Percentiles rank a stretch among this genome's conserved stretches.
Conservation (phyloP, 2,888 invertebrate genomes). For the Diarsia brunnea region DNA sequence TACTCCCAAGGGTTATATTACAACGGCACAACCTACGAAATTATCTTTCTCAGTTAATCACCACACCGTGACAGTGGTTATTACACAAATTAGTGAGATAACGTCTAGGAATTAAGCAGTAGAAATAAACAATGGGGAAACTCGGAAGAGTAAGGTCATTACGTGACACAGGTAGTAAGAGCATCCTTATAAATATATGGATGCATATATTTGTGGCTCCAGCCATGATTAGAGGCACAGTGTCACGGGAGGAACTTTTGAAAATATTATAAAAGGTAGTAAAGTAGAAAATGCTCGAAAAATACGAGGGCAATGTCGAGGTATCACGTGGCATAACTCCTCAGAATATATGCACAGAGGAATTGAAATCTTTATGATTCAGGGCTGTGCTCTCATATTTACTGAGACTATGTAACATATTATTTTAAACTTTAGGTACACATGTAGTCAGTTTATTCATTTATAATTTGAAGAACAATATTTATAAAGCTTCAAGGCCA, state of each 20-base stretch:
- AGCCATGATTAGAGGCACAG: conserved; percentile 47
- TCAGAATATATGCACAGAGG: conserved; percentile 36
- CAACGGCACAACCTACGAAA: conserved; percentile 49
- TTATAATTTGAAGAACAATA: background rate
- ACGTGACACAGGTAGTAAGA: conserved; percentile 47
- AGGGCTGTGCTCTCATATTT: conserved; percentile 1
- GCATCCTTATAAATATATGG: conserved; percentile 17
- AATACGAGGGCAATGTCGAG: conserved; percentile 40
- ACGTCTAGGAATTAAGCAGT: conserved; percentile 45
- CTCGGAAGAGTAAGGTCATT: conserved; percentile 52
- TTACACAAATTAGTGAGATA: conserved; percentile 66
- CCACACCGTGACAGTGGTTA: conserved; percentile 57
- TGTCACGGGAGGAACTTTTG: conserved; percentile 18
- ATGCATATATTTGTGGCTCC: conserved; percentile 25
- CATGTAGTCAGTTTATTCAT: background rate
- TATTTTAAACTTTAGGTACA: background rate
- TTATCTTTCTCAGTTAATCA: conserved; percentile 65
- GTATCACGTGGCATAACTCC: conserved; percentile 43
- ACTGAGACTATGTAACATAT: conserved; percentile 7
- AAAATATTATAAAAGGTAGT: conserved; percentile 38
- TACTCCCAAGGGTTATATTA: conserved; percentile 46
- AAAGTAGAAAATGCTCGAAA: conserved; percentile 37
- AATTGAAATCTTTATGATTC: conserved; percentile 56
- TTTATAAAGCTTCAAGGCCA: background rate
- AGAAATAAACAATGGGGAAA: conserved; percentile 61